These are phyloP conservation scores for Ellobium chinense DNA, from an alignment of 2,888 invertebrate species.

Conservation along the genomic window DNA sequence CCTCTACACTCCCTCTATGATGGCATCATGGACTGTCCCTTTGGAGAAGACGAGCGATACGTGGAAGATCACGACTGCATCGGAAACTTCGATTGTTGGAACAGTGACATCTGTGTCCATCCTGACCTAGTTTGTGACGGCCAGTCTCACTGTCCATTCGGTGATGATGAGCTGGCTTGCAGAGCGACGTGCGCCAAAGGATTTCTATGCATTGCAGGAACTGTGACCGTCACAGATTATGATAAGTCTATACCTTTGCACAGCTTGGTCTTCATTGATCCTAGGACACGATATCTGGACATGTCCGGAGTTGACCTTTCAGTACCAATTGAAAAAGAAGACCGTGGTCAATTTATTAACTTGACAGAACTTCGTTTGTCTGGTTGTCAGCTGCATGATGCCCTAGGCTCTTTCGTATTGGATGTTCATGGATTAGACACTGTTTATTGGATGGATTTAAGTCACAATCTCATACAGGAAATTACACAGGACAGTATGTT, in stretches of 20 bases:
- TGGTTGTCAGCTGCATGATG: not conserved
- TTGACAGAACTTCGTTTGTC: not conserved
- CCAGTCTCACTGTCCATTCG: conserved; percentile 42
- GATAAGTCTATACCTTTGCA: not conserved
- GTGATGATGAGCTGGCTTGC: conserved; percentile 57
- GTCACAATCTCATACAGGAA: not conserved
- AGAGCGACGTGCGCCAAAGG: conserved; percentile 40
- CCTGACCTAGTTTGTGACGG: conserved; percentile 53
- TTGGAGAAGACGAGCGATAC: conserved; percentile 15
- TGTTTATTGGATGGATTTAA: not conserved
- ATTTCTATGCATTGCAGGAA: conserved; percentile 47
- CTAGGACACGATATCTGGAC: not conserved
- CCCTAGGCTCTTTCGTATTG: not conserved
- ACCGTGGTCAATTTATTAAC: not conserved
- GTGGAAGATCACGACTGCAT: not conserved
- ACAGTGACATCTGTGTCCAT: conserved; percentile 43
- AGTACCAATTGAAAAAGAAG: not conserved
- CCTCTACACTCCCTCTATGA: not conserved
- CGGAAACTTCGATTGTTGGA: conserved; percentile 18
- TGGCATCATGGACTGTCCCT: conserved; percentile 7
- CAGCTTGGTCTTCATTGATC: conserved; percentile 23
- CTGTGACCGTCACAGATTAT: conserved; percentile 29
- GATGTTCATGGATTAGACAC: not conserved
- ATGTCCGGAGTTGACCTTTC: conserved; percentile 1
- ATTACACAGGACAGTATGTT: not conserved